Conservation (phyloP, 1,140 invertebrate species). For the Sarcophaga peregrina region DNA sequence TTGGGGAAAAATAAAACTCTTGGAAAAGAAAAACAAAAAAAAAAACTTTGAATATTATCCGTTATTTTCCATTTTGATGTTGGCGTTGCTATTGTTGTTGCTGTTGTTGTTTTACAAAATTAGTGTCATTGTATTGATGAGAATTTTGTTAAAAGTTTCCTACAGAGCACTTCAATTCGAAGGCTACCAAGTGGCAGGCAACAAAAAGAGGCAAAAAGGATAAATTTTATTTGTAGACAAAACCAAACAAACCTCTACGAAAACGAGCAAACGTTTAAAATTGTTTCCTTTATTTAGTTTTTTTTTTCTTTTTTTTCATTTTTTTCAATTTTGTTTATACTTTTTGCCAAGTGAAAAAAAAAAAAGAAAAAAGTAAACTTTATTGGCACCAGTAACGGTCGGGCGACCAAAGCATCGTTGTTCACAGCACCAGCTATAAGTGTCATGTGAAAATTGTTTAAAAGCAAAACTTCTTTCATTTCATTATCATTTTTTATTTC, state of each 20-base stretch:
- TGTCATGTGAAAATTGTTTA: slow-evolving; percentile 40
- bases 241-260: slow-evolving; percentile 13
- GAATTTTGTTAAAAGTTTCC: slow-evolving; percentile 20
- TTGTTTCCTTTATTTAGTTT: background rate
- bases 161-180: background rate
- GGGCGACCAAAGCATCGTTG: slow-evolving; percentile 29
- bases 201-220: background rate
- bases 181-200: background rate
- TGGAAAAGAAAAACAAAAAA: no score
- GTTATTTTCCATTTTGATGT: no score
- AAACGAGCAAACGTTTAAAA: background rate
- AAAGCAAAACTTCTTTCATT: slow-evolving; percentile 29
- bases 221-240: slow-evolving; percentile 11
- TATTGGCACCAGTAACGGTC: slow-evolving; percentile 31
- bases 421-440: background rate
- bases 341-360: background rate
- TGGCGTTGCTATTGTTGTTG: no score
- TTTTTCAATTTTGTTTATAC: background rate
- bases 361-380: slow-evolving; percentile 10
- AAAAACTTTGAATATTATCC: no score
- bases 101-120: background rate
- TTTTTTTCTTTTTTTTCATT: background rate
- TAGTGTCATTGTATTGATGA: slow-evolving; percentile 24
- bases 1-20: no score
- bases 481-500: background rate